Base-by-base conservation (phyloP, 2,888 invertebrate species). In the Chrysolina haemoptera region DNA sequence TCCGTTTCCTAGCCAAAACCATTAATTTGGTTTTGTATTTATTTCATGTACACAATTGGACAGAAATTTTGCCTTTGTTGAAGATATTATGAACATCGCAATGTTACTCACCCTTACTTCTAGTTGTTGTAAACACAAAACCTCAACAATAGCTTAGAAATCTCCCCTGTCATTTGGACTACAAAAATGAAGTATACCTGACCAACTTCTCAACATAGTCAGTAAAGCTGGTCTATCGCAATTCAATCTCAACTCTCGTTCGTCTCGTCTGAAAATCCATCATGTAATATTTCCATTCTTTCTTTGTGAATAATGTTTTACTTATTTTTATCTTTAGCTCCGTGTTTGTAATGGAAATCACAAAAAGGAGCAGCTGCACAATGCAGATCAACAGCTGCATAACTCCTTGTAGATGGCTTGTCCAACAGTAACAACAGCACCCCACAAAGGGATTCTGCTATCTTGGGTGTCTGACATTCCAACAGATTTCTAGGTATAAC, bases 301-400 rank as follows among this genome's bases (percentile, higher is more conserved):
- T 10, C 20, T 53, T 53, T 11, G 10, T 8, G 1, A 18, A n/a
- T 12, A 53, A 10, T 18, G 1, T 59, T 71, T 78, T 86, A 93
- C 94, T 93, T 93, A 87, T 91, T 93, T 81, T 92, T 91, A 84
- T 94, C 93, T 85, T 92, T 92, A 82, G 93, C 94, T 27, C 92
- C 92, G 72, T 93, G 90, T 76, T 93, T 90, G 86, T 93, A 93
- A 86, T 96, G 96, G 85, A 96, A 94, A 88, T 98, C 98, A 84
- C 98, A 97, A 86, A 98, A 97, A 0, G 98, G 98, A 16, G 98
- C 96, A 73, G 96, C 93, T 65, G 99, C 91, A 87, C 95, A 95
- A 87, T 96, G 92, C 72, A 98, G 91, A 86, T 97, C 95, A 40
- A 97, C 91, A 46, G 92, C 91, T 14, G 95, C 94, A 68, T 92